Base-by-base conservation (phyloP, 1,140 invertebrate species). In the Heliconius melpomene region DNA sequence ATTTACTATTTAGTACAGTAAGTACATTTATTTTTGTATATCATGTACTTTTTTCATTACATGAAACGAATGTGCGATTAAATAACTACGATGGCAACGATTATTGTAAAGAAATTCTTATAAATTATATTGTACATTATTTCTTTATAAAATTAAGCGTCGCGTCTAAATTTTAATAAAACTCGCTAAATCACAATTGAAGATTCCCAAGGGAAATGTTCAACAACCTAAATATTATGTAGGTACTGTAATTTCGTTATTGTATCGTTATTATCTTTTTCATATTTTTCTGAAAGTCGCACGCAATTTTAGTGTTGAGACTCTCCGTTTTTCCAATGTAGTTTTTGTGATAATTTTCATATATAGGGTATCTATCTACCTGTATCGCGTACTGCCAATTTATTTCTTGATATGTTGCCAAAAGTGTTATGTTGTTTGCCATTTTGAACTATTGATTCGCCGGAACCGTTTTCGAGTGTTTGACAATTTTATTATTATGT, bases 381-480 rank as follows among this genome's bases (percentile, higher is more conserved):
- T 72, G 71, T 66, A 72, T 72, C 36, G 20, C 36, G 71, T 72
- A 38, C 71, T 72, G 75, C 75, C 75, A 72, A 75, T 72, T 75
- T 72, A 71, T 72, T 72, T 79, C 66, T 79, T 79, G 78, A 75
- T 79, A 75, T n/a, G 26, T 54, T 75, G 78, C 74, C 78, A 79
- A 75, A 79, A 75, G 46, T 9, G 72, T 75, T 79, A 79, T 75
- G 72, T 66, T 75, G 52, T 76, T 77, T 77, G 75, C 57, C 60
- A 74, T 75, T 79, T 75, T 46, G 71, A 72, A 60, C 46, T 79
- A 75, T 79, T 74, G 52, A 74, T 70, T 70, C 57, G 18, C 7
- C 40, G 7, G 66, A 71, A 71, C 23, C 74, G 72, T 50, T 79
- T 79, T 79, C 38, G 38, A 79, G 36, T 74, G 72, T 74, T 57